Conservation (phyloP, 2,888 invertebrate genomes). For the Minunthozetes semirufus region DNA sequence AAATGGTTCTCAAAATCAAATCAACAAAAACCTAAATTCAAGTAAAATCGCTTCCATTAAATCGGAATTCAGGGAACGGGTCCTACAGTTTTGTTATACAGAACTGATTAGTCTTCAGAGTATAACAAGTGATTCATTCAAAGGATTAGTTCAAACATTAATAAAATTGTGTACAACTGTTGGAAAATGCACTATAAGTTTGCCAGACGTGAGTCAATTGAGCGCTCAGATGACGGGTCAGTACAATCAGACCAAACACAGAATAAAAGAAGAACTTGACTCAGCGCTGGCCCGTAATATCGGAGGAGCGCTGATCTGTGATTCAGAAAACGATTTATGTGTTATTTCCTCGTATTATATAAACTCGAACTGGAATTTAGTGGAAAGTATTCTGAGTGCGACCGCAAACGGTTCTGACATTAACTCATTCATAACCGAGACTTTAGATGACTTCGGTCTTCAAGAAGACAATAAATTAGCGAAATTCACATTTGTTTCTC, state of each 20-base stretch:
- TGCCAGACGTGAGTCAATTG: slow-evolving; percentile 30
- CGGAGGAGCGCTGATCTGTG: slow-evolving; percentile 37
- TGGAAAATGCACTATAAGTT: background rate
- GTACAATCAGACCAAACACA: slow-evolving; percentile 16
- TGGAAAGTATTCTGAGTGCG: slow-evolving; percentile 34
- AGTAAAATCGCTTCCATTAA: slow-evolving; percentile 32
- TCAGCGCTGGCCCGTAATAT: slow-evolving; percentile 25
- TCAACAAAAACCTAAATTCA: background rate
- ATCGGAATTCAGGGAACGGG: slow-evolving; percentile 30
- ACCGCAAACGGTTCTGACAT: slow-evolving; percentile 28
- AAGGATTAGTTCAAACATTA: slow-evolving; percentile 26
- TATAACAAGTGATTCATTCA: slow-evolving; percentile 35
- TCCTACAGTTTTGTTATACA: slow-evolving; percentile 34
- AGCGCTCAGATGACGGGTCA: slow-evolving; percentile 22
- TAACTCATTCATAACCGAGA: slow-evolving; percentile 30
- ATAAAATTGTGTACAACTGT: slow-evolving; percentile 29
- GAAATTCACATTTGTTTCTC: slow-evolving; percentile 39
- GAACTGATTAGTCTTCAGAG: slow-evolving; percentile 33
- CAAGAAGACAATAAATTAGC: slow-evolving; percentile 33
- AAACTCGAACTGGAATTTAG: slow-evolving; percentile 32
- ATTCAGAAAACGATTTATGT: slow-evolving; percentile 36
- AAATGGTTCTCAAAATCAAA: background rate
- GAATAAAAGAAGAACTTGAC: slow-evolving; percentile 21
- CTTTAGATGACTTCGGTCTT: slow-evolving; percentile 34
- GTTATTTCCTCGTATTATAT: slow-evolving; percentile 37